Base-by-base conservation (phyloP, 2,888 invertebrate species). In the Agonopterix alstromeriana region DNA sequence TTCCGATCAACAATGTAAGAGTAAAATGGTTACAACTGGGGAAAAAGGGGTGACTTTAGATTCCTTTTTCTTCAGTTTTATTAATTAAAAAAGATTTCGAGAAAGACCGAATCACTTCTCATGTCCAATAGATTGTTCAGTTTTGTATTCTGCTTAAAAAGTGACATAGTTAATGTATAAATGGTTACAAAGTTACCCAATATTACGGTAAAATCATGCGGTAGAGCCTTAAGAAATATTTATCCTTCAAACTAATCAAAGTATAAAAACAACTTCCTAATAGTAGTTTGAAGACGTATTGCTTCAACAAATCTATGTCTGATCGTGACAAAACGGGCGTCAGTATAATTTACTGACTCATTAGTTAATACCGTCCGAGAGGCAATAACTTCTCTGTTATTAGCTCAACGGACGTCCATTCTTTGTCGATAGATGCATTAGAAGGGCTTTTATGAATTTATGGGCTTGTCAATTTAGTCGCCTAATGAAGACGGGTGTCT, bases 301-400 rank as follows among this genome's bases (percentile, higher is more conserved):
- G 52, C 47, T 48, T 49, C 59, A 45, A 69, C 63, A 58, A 65
- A 63, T 63, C 62, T 55, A 48, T 49, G 59, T 60, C 60, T 53
- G 57, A 57, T 56, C 55, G 58, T 56, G 57, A 61, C 61, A 56
- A 56, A 58, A 50, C 54, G 53, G 47, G 47, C 48, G 57, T 54
- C 50, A 47, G 44, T 35, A 53, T 68, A 58, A 70, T 70, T 71
- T 65, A 73, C 53, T 66, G 63, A 55, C 57, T 59, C 66, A 69
- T 75, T 75, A 65, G 64, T 65, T 69, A 70, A 70, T 70, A 63
- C 56, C 52, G 56, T 48, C 27, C 54, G 62, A 60, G 61, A 56
- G 63, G 66, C 65, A 45, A 42, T 42, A 42, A 42, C 42, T 42
- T 11, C 42, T 42, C 42, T 11, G 43, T 43, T 43, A 17, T 43